Conservation (phyloP, 2,888 invertebrate species). For the Lucinisca nassula region DNA sequence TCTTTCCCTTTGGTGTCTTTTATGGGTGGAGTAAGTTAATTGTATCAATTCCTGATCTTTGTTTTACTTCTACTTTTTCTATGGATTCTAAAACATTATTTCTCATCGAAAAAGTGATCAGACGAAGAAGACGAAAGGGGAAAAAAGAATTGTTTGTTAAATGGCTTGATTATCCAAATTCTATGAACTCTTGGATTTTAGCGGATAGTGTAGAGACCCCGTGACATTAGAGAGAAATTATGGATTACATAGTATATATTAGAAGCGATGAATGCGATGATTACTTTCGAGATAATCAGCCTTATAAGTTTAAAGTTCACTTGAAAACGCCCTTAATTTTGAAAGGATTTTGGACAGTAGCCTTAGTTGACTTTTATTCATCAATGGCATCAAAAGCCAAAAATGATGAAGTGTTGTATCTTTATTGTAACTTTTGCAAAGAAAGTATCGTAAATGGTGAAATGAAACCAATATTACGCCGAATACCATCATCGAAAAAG, state of each 20-base stretch:
- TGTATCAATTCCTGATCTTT: no score
- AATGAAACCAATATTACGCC: not conserved
- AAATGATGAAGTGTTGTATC: not conserved
- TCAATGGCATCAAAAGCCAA: not conserved
- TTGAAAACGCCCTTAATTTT: not conserved
- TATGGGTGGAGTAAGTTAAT: no score
- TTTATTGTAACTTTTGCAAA: not conserved
- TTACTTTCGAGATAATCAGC: not conserved
- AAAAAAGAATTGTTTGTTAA: not conserved
- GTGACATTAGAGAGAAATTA: not conserved
- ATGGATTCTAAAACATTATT: not conserved
- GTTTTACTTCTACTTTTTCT: no score
- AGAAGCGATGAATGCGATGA: not conserved
- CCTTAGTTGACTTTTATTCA: not conserved
- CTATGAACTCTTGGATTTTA: not conserved
- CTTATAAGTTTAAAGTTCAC: slow-evolving; percentile 1
- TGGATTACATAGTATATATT: not conserved
- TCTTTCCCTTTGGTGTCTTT: no score
- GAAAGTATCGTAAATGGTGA: not conserved
- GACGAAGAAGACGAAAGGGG: not conserved
- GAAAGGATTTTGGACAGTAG: slow-evolving; percentile 1
- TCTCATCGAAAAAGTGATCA: not conserved
- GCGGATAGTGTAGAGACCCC: not conserved
- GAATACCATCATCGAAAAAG: not conserved
- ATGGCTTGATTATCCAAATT: not conserved